Evolutionary conservation across 2,888 invertebrate genomes (phyloP), one percentile per base, ranked within the genome.

Genomic region (Gnatocerus cornutus): DNA sequence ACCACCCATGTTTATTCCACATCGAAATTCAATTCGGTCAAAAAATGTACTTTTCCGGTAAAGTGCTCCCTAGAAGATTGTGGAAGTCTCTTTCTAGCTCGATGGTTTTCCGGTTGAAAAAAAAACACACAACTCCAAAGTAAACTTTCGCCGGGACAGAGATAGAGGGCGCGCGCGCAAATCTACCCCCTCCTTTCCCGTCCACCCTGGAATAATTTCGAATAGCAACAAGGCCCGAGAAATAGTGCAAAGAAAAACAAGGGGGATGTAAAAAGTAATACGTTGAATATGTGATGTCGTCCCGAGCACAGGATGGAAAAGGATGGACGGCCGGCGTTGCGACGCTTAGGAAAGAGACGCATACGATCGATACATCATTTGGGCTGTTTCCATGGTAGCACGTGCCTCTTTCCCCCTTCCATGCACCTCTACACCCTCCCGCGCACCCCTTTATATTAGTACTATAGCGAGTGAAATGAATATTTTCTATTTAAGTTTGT

Each of bases 341-440:
- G 71, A 78, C 77, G 79, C 74, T 79, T 74, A 78, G 74, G 80
- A 83, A 81, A 74, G 82, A 82, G 85, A 85, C 77, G 78, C 79
- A 79, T 75, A 77, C 81, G 85, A 86, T 86, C 86, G 85, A 86
- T 86, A 85, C 85, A 84, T 86, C 85, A 86, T 86, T 86, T 86
- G 85, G 84, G 84, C 85, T 85, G 85, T 86, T 85, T 84, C 86
- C 85, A 86, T 86, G 85, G 85, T 82, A 86, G 85, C 86, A 85
- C 82, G 84, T 83, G 83, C 83, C 83, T 82, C 82, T 82, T 79
- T 80, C 79, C 83, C 82, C 80, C 74, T 73, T 68, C 78, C 78
- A 75, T 72, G 76, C 76, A 78, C 77, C 76, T 76, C 80, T 78
- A 74, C 72, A 68, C 68, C 77, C 77, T 78, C 71, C 74, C 73